Evolutionary conservation across 2,888 invertebrate genomes (phyloP).

Genomic region (Protophormia terraenovae): DNA sequence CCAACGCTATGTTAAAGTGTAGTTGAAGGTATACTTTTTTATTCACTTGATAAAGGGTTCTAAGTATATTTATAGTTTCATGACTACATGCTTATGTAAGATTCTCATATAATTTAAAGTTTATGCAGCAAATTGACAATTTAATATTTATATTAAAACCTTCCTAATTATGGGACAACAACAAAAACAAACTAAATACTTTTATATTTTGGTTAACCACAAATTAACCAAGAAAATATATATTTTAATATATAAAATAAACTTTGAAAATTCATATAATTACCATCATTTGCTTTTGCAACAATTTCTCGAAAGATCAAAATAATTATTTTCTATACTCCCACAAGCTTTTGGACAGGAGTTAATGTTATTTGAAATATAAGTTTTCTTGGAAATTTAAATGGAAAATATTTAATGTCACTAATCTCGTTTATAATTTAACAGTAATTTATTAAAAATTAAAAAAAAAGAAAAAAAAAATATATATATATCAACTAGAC

Average conservation of each 20-base stretch:
- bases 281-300: neutral
- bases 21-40: too few species aligned
- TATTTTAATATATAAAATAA: neutral
- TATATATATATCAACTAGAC: neutral
- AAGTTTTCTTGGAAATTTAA: neutral
- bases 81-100: too few species aligned
- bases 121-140: too few species aligned
- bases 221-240: neutral
- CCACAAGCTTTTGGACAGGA: neutral
- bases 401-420: conserved; percentile 39
- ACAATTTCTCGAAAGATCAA: neutral
- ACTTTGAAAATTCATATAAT: neutral
- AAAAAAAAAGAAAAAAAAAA: neutral
- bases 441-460: conserved; percentile 44
- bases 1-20: too few species aligned
- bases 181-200: neutral
- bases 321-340: neutral
- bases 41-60: too few species aligned
- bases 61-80: too few species aligned
- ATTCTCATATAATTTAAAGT: too few species aligned
- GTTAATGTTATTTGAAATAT: neutral
- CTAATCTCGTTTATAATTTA: conserved; percentile 56
- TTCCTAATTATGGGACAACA: too few species aligned
- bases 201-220: neutral
- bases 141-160: neutral